Conservation (phyloP, 2,888 invertebrate species). For the Ichneumoninae sp. region DNA sequence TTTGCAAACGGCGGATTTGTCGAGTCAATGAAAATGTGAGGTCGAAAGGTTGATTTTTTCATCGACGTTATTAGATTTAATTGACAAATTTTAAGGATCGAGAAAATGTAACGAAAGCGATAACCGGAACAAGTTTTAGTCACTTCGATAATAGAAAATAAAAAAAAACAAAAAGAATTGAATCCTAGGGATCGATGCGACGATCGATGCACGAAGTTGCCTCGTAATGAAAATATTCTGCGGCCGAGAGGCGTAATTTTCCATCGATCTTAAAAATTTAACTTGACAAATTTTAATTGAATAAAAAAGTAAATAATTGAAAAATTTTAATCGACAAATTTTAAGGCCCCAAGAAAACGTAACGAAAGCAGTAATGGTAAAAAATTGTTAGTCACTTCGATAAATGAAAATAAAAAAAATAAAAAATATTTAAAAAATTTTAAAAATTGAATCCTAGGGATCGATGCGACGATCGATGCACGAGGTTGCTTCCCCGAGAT, state of each 20-base stretch:
- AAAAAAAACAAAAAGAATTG: not conserved
- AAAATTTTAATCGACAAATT: not conserved
- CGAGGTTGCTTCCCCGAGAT: conserved; percentile 45
- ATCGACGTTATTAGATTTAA: too few relatives aligned
- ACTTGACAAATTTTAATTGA: not conserved
- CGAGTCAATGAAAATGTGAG: too few relatives aligned
- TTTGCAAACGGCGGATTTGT: too few relatives aligned
- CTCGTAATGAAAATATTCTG: not conserved
- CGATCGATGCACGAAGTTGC: conserved; percentile 32
- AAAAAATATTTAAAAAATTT: too few relatives aligned
- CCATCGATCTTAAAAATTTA: too few relatives aligned
- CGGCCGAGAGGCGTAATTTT: too few relatives aligned
- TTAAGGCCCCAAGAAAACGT: not conserved
- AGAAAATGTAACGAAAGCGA: not conserved
- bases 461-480: conserved; percentile 20
- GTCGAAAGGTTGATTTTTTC: too few relatives aligned
- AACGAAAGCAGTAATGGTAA: not conserved
- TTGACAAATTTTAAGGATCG: not conserved
- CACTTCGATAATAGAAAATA: not conserved
- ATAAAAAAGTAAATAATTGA: too few relatives aligned
- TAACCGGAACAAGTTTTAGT: not conserved
- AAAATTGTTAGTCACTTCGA: not conserved
- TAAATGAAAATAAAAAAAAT: not conserved
- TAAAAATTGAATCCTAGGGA: not conserved
- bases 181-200: not conserved